Conservation (phyloP, 2,113 vertebrate genomes). For the Barbus barbus region DNA sequence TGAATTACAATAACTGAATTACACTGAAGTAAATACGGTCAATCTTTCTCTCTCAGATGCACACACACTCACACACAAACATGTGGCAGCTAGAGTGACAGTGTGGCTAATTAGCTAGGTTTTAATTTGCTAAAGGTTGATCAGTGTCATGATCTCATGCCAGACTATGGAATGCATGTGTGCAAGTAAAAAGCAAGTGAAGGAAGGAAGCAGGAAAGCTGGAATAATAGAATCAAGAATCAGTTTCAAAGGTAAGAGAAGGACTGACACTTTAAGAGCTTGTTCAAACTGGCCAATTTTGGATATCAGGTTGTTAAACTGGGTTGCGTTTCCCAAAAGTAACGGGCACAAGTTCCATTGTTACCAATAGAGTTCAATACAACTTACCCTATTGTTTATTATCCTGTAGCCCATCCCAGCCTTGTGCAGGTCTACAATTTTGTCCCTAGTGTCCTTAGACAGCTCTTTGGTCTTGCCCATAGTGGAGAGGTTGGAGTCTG, state of each 20-base stretch:
- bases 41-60: not conserved
- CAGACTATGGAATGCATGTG: not conserved
- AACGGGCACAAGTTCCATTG: no score
- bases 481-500: no score
- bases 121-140: slow-evolving; percentile 46
- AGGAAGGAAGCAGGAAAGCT: not conserved
- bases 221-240: not conserved
- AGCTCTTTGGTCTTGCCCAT: no score
- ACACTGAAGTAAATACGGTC: slow-evolving; percentile 11
- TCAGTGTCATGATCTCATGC: slow-evolving; percentile 39
- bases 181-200: slow-evolving; percentile 15
- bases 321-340: no score
- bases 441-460: no score
- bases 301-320: not conserved
- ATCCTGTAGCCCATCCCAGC: no score
- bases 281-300: not conserved
- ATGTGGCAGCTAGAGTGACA: slow-evolving; percentile 16
- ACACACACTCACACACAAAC: slow-evolving; percentile 10
- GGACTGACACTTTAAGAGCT: not conserved
- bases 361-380: no score
- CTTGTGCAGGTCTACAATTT: no score
- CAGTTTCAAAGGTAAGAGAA: not conserved
- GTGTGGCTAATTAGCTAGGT: slow-evolving; percentile 40
- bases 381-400: no score
- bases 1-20: not conserved